Evolutionary conservation across 2,888 invertebrate species (phyloP), one percentile per base, ranked within the genome.

Genomic region (Drosophila paracracens): DNA sequence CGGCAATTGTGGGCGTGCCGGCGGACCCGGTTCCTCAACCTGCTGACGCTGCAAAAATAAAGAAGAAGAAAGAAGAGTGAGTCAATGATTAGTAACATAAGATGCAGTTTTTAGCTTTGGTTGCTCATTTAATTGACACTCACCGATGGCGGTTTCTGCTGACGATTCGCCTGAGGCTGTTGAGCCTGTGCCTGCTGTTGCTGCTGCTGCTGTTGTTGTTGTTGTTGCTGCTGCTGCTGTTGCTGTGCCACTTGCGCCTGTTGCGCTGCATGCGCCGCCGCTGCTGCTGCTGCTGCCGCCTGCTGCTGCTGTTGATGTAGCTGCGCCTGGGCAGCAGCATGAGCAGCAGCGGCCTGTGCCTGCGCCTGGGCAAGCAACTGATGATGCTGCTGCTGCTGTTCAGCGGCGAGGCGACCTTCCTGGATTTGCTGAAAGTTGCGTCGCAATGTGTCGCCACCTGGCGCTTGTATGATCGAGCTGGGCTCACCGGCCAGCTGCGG

Each of bases 401-500:
- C 94, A 71, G 95, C 95, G 66, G 95, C 94, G 64, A 95, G 95
- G 72, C 96, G 94, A 62, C 95, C 95, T 90, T 95, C 98, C 94
- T 99, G 99, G 85, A 99, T 98, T 94, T 99, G 98, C 93, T 99
- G 98, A 95, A 99, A 99, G 94, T 99, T 99, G 71, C 99, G 95
- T 52, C 99, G 96, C 74, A 99, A 94, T 16, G 99, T 99, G 93
- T 99, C 98, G 65, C 99, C 99, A 70, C 98, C 98, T 31, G 96
- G 95, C 31, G 95, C 96, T 84, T 95, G 95, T 81, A 99, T 97
- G 91, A 99, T 98, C 73, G 98, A 98, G 81, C 98, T 98, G 18
- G 98, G 98, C 93, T 99, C 98, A 6, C 98, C 99, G 29, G 98
- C 97, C 83, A 97, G 95, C 48, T 96, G 97, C 59, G 96, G 96